Evolutionary conservation across 2,888 invertebrate species (phyloP).

Genomic region (Cheilosia soror): DNA sequence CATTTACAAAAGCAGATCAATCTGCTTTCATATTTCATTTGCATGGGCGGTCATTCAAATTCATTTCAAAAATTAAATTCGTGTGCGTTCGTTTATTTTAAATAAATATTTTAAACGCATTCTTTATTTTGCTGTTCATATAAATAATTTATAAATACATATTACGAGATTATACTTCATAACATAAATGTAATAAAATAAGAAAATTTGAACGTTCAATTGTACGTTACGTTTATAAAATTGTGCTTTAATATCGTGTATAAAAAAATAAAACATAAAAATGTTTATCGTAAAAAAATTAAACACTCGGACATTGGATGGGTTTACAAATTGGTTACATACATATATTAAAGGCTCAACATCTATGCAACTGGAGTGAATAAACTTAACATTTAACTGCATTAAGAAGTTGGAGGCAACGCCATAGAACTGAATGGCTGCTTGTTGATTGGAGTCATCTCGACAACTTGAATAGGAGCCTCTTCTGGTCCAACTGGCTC

Average conservation of each 20-base stretch:
- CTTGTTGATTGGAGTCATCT: constrained; percentile 83
- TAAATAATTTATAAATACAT: constrained; percentile 56
- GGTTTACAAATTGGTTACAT: not conserved
- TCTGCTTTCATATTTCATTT: no score
- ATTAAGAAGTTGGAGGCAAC: constrained; percentile 48
- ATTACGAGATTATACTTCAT: constrained; percentile 40
- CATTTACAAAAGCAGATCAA: no score
- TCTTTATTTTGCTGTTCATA: constrained; percentile 32
- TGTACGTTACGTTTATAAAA: constrained; percentile 59
- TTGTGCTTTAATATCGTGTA: constrained; percentile 53
- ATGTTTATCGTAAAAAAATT: constrained; percentile 23
- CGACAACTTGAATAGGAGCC: constrained; percentile 82
- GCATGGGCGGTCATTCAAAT: no score
- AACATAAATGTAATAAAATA: constrained; percentile 26
- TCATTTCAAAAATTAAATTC: not conserved
- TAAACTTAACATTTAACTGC: not conserved
- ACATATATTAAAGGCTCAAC: constrained; percentile 6
- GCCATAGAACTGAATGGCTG: constrained; percentile 81
- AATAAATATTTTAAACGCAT: constrained; percentile 40
- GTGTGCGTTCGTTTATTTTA: not conserved
- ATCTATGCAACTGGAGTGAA: constrained; percentile 40
- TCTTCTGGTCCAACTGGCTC: constrained; percentile 82
- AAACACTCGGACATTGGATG: constrained; percentile 42
- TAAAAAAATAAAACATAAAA: constrained; percentile 25
- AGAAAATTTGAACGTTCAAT: constrained; percentile 61